Percentiles rank a stretch among this genome's conserved stretches.
Evolutionary conservation across 2,888 invertebrate species (phyloP).

Genomic region (Hydraecia micacea): DNA sequence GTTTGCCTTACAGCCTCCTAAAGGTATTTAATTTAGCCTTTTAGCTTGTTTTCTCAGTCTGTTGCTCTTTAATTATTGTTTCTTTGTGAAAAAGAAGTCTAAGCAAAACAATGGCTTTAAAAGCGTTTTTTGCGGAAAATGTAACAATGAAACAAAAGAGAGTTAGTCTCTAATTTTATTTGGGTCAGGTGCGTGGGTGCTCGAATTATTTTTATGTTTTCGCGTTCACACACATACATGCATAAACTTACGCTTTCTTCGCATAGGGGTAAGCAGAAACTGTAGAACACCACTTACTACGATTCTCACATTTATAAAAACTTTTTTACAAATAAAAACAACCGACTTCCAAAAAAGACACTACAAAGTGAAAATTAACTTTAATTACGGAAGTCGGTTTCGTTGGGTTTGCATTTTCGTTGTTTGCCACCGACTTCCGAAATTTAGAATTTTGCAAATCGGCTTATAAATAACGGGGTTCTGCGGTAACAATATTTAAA

Average conservation of each 20-base stretch:
- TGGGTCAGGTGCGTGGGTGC: neutral
- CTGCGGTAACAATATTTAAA: no score
- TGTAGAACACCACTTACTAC: neutral
- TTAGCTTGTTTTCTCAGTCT: conserved; percentile 13
- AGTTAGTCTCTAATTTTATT: neutral
- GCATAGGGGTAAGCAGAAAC: neutral
- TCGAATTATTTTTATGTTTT: neutral
- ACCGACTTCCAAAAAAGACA: no score
- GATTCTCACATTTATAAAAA: neutral
- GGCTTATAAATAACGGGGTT: no score
- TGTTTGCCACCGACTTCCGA: no score
- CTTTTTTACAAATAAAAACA: no score
- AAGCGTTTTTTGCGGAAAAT: neutral
- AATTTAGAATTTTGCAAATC: no score
- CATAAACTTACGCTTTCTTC: neutral
- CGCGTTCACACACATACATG: neutral
- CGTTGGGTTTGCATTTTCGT: no score
- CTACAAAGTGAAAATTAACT: no score
- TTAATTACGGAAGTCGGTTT: no score
- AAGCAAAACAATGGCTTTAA: neutral
- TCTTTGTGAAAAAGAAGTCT: conserved; percentile 5
- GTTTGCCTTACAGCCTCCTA: neutral
- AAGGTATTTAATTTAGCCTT: neutral
- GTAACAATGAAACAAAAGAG: conserved; percentile 4
- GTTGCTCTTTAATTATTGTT: neutral